Conservation (phyloP, 2,113 vertebrate genomes). For the Bos indicus region DNA sequence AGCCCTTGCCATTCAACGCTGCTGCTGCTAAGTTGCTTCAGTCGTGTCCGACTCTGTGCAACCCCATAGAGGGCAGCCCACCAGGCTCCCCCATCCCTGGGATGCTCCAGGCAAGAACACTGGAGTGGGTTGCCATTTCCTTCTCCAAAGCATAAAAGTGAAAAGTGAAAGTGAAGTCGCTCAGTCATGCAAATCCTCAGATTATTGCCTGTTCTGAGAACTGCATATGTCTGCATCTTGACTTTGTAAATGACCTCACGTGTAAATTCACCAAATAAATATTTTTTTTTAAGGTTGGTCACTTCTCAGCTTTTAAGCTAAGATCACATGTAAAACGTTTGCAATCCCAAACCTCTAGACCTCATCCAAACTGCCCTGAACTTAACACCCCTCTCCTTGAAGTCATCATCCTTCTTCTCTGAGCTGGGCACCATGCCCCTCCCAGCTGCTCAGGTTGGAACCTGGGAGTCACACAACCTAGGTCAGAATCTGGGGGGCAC, state of each 20-base stretch:
- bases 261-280: conserved; percentile 87
- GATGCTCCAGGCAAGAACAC: too few relatives aligned
- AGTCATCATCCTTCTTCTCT: not conserved
- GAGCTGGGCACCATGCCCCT: not conserved
- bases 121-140: too few relatives aligned
- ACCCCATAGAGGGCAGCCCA: too few relatives aligned
- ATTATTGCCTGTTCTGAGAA: conserved; percentile 80
- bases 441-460: not conserved
- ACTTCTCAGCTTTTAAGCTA: not conserved
- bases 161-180: too few relatives aligned
- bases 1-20: conserved; percentile 75
- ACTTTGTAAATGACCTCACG: conserved; percentile 84
- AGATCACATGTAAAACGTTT: not conserved
- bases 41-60: too few relatives aligned
- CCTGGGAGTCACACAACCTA: not conserved
- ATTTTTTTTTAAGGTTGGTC: conserved; percentile 54
- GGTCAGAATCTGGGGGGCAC: not conserved
- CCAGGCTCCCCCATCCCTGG: too few relatives aligned
- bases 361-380: not conserved
- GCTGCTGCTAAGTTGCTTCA: conserved; percentile 9
- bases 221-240: conserved; percentile 81
- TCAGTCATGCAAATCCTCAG: conserved; percentile 75
- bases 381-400: not conserved
- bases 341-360: not conserved
- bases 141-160: too few relatives aligned